Percentiles rank a stretch among this genome's conserved stretches.
These are phyloP conservation scores for Cyclopterus lumpus DNA, from an alignment of 2,797 vertebrate genomes.

Conservation along the genomic window DNA sequence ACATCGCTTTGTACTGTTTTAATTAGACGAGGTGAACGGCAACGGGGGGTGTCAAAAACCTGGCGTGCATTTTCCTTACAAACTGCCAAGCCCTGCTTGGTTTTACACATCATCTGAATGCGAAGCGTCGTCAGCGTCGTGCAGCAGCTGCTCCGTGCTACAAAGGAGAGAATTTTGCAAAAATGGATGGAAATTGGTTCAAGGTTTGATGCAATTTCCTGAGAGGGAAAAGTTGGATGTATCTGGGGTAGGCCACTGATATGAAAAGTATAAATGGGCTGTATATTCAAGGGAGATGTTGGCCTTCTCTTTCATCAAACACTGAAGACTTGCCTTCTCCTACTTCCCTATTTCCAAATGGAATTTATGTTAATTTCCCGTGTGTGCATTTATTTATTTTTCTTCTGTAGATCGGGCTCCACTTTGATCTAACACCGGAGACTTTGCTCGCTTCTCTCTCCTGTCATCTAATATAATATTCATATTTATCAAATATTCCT, in stretches of 20 bases:
- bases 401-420: slow-evolving; percentile 11
- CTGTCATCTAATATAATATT: slow-evolving; percentile 58
- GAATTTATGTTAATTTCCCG: slow-evolving; percentile 24
- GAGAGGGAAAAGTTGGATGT: slow-evolving; percentile 3
- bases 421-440: slow-evolving; percentile 57
- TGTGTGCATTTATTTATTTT: not conserved
- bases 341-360: slow-evolving; percentile 18
- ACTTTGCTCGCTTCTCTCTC: slow-evolving; percentile 25
- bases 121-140: not conserved
- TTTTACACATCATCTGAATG: not conserved
- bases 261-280: slow-evolving; percentile 3
- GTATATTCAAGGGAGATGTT: not conserved
- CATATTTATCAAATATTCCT: slow-evolving; percentile 50
- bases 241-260: not conserved
- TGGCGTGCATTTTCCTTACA: not conserved
- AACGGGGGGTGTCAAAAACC: not conserved
- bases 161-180: not conserved
- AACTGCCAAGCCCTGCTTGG: not conserved
- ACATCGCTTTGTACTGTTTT: not conserved
- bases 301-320: slow-evolving; percentile 11
- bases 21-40: not conserved
- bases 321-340: not conserved
- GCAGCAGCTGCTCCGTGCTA: not conserved
- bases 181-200: not conserved
- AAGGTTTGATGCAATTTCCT: not conserved